Conservation (phyloP, 2,888 invertebrate species). For the Caenorhabditis afra region DNA sequence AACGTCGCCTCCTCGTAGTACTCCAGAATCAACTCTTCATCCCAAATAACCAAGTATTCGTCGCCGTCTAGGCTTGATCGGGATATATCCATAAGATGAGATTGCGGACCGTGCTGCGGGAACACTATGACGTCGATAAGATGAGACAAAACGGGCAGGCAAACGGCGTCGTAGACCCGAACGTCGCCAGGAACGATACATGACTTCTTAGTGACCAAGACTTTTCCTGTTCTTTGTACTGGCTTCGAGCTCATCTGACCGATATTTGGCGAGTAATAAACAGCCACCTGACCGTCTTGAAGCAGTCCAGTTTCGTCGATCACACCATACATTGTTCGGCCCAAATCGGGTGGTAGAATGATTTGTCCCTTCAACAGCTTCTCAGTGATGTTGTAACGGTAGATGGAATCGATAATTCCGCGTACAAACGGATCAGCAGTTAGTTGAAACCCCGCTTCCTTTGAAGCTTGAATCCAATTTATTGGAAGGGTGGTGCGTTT, state of each 20-base stretch:
- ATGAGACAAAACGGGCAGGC: constrained; percentile 74
- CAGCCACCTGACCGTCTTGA: constrained; percentile 79
- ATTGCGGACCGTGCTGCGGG: constrained; percentile 81
- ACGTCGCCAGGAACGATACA: constrained; percentile 82
- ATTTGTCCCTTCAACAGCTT: constrained; percentile 65
- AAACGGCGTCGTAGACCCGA: constrained; percentile 78
- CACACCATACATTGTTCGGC: constrained; percentile 80
- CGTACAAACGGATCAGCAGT: constrained; percentile 75
- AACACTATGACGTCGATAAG: constrained; percentile 82
- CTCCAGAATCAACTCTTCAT: constrained; percentile 78
- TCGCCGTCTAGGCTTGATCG: constrained; percentile 82
- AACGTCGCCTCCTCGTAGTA: constrained; percentile 72
- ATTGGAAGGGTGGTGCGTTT: constrained; percentile 64
- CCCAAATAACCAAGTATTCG: constrained; percentile 81
- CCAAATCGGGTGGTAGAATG: constrained; percentile 70
- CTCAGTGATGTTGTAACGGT: constrained; percentile 66
- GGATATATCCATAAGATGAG: constrained; percentile 82
- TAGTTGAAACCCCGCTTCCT: constrained; percentile 51
- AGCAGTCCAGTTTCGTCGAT: constrained; percentile 79
- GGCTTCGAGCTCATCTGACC: constrained; percentile 39
- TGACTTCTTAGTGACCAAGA: constrained; percentile 81
- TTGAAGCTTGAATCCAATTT: constrained; percentile 51
- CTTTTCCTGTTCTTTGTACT: constrained; percentile 54
- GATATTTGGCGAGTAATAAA: constrained; percentile 68
- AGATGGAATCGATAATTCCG: constrained; percentile 68